Conservation (phyloP, 1,140 invertebrate genomes). For the Atta texana region DNA sequence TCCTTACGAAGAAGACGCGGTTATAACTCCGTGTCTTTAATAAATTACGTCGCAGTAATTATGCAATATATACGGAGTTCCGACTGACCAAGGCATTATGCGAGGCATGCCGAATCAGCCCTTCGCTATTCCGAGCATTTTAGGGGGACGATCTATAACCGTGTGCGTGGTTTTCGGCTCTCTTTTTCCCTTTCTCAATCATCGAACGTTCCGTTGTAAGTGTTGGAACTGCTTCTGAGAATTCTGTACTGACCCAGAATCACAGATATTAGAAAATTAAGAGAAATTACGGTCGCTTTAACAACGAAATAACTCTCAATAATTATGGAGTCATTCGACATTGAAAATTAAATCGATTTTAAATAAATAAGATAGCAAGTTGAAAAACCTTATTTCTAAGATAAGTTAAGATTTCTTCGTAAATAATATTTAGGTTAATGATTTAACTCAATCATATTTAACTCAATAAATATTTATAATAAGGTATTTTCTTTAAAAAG, state of each 20-base stretch:
- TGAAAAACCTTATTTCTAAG: neutral
- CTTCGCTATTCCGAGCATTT: slow-evolving; percentile 58
- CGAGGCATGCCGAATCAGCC: slow-evolving; percentile 57
- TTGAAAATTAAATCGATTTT: slow-evolving; percentile 40
- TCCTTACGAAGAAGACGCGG: neutral
- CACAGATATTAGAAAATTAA: slow-evolving; percentile 41
- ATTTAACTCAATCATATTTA: no score
- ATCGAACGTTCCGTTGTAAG: neutral
- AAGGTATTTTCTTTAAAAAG: neutral
- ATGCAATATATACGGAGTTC: slow-evolving; percentile 36
- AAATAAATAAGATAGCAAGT: neutral
- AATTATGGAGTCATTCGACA: neutral
- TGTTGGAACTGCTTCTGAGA: slow-evolving; percentile 26
- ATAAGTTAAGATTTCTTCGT: neutral
- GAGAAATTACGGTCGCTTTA: slow-evolving; percentile 24
- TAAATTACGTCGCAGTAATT: slow-evolving; percentile 58
- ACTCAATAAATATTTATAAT: neutral
- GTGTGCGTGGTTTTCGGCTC: slow-evolving; percentile 42
- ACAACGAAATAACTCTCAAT: slow-evolving; percentile 13
- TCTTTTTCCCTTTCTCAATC: slow-evolving; percentile 19
- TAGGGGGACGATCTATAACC: slow-evolving; percentile 44
- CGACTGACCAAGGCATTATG: slow-evolving; percentile 28
- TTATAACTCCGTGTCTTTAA: slow-evolving; percentile 50
- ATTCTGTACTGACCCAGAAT: slow-evolving; percentile 40
- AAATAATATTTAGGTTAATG: neutral